Conservation (phyloP, 1,140 invertebrate genomes). For the Chironomus tepperi region DNA sequence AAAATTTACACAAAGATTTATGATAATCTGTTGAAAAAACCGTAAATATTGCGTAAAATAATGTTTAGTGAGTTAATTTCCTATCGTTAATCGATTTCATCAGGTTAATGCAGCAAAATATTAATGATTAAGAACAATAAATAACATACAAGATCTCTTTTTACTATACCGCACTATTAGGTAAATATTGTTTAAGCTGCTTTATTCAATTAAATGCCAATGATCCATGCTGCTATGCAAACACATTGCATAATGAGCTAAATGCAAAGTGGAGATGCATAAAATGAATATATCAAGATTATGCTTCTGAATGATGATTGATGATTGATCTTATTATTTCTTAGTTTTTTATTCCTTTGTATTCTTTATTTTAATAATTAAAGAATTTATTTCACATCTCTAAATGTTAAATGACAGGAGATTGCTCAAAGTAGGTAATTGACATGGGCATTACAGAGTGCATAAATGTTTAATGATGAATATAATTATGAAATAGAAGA, state of each 20-base stretch:
- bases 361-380: not conserved
- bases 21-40: not conserved
- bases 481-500: too few species aligned
- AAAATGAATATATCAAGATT: constrained; percentile 3
- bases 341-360: not conserved
- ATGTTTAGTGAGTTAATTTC: not conserved
- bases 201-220: constrained; percentile 3
- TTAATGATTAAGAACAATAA: not conserved
- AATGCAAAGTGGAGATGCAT: not conserved
- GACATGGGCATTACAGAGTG: too few species aligned
- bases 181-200: not conserved
- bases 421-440: not conserved
- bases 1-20: not conserved
- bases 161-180: not conserved
- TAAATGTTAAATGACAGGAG: not conserved
- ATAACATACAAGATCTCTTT: not conserved
- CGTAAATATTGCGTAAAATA: constrained; percentile 11
- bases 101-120: not conserved
- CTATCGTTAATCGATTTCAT: not conserved
- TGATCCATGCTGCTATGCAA: not conserved
- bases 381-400: not conserved
- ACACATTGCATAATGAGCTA: not conserved
- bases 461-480: too few species aligned
- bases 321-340: not conserved
- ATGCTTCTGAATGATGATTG: not conserved